Evolutionary conservation across 2,888 invertebrate genomes (phyloP).

Genomic region (Dasysyrphus albostriatus): DNA sequence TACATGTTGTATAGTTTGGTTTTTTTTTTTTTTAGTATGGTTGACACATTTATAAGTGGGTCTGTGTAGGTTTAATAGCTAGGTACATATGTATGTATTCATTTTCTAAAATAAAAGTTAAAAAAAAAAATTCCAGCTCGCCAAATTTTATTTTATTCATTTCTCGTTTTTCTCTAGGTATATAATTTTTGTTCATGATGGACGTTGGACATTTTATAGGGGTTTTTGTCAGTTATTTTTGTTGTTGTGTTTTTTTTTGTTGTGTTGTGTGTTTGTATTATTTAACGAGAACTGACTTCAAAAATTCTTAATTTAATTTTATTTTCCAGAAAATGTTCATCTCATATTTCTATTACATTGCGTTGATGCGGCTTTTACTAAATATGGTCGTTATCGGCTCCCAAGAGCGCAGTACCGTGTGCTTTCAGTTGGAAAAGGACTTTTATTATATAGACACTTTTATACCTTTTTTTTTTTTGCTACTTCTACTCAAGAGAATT

Average conservation of each 20-base stretch:
- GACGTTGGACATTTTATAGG: slow-evolving; percentile 30
- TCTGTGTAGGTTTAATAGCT: background rate
- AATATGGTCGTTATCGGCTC: slow-evolving; percentile 42
- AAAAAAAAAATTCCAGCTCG: slow-evolving; percentile 25
- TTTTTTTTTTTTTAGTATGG: slow-evolving; percentile 12
- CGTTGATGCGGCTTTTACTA: slow-evolving; percentile 38
- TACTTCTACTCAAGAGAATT: slow-evolving; percentile 5
- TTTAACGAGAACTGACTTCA: slow-evolving; percentile 22
- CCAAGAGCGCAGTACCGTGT: slow-evolving; percentile 33
- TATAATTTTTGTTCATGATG: slow-evolving; percentile 12
- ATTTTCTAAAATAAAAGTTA: background rate
- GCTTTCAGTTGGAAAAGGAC: slow-evolving; percentile 39
- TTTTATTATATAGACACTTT: slow-evolving; percentile 27
- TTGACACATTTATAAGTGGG: slow-evolving; percentile 32
- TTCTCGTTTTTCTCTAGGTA: background rate
- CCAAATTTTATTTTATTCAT: slow-evolving; percentile 40
- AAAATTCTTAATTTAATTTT: slow-evolving; percentile 40
- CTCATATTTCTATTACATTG: slow-evolving; percentile 34
- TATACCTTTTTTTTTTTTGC: slow-evolving; percentile 1
- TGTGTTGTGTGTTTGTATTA: background rate
- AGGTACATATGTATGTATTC: background rate
- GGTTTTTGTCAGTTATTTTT: slow-evolving; percentile 2
- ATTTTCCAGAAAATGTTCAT: slow-evolving; percentile 30
- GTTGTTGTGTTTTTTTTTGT: background rate
- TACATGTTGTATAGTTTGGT: slow-evolving; percentile 21